Evolutionary conservation across 2,113 vertebrate species (phyloP), one percentile per base, ranked within the genome.

Genomic region (Cromileptes altivelis): DNA sequence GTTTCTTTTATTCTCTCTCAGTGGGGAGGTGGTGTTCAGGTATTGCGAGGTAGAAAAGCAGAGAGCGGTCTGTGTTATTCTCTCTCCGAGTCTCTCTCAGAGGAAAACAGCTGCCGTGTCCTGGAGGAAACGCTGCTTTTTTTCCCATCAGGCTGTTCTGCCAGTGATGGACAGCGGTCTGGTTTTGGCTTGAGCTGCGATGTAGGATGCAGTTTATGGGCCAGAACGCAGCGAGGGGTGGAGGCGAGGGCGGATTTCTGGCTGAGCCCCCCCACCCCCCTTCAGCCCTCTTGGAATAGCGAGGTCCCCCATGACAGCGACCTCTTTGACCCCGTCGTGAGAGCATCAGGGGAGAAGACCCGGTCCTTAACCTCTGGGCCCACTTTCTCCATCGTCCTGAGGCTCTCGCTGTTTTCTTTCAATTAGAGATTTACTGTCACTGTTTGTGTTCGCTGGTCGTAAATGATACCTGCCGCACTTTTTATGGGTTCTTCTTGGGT

Each of bases 121-220:
- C 94, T 95, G 70, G 92, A 96, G 96, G 96, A 97, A 97, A 94
- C 83, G 72, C 81, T 94, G 88, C 93, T 96, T 96, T 95, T 82
- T 96, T 96, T 96, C 95, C 96, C 96, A 95, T 97, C 96, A 95
- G 92, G 91, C 94, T 86, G 92, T 94, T 76, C 30, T 81, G 82
- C 81, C 94, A 85, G 92, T 93, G 91, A 97, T 95, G 92, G 97
- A 95, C 96, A 91, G 87, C 94, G 94, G 94, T 89, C 93, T 90
- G 89, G 87, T 95, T 89, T 96, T 98, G 97, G 96, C 95, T 88
- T 63, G 78, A 73, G 80, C 91, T 92, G 91, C 88, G 73, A 95
- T 94, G 94, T 94, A 96, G 97, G 96, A 98, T 97, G 93, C 94
- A 96, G 95, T 98, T 98, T 97, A 97, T 97, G 96, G 94, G 94